Conservation (phyloP, 2,888 invertebrate species). For the Eurois occulta region DNA sequence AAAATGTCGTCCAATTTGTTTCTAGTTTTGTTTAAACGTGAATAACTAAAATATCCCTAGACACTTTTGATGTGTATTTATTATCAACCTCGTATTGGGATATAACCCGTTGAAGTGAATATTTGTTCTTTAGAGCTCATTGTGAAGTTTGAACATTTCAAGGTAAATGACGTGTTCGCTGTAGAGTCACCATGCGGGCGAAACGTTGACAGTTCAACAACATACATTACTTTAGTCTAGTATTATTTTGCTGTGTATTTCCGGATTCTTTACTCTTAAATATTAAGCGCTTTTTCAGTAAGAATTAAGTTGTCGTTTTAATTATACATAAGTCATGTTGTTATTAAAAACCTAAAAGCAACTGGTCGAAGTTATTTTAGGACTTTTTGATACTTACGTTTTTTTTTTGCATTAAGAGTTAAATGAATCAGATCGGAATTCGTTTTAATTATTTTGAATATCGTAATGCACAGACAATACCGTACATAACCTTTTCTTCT, state of each 20-base stretch:
- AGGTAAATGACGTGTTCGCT: neutral
- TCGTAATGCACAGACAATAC: neutral
- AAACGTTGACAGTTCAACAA: neutral
- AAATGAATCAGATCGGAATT: neutral
- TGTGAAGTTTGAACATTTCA: constrained; percentile 17
- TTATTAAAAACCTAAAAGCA: neutral
- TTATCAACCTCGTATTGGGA: neutral
- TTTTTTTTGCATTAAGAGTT: neutral
- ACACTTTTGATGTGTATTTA: neutral
- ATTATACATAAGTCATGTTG: neutral
- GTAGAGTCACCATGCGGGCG: constrained; percentile 18
- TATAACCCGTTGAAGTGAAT: neutral
- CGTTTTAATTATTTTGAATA: neutral
- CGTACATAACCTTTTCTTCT: neutral
- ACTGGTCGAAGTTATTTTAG: neutral
- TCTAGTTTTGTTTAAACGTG: no score
- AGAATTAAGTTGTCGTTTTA: neutral
- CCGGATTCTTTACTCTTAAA: neutral
- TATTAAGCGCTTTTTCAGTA: neutral
- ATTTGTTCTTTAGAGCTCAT: neutral
- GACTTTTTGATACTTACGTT: neutral
- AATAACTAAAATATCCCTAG: no score
- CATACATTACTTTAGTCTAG: neutral
- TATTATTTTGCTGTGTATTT: neutral
- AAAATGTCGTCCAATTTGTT: no score